phyloP scores from a whole-genome alignment of 2,888 invertebrate genomes.

The Lypha dubia region DNA sequence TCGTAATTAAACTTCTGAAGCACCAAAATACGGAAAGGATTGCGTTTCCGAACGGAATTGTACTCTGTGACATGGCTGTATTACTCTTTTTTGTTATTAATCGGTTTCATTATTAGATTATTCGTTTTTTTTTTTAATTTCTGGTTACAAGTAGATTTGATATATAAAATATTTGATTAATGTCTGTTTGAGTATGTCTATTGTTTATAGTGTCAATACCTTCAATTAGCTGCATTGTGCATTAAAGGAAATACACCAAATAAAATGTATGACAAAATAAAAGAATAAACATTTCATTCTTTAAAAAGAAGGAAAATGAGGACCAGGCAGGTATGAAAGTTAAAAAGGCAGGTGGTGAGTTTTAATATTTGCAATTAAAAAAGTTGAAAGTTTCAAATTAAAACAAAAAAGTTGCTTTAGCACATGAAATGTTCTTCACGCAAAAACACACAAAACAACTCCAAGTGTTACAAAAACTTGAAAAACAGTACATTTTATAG shows the following conservation, averaged over 20 bases:
- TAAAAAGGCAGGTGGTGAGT: slow-evolving; percentile 66
- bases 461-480: background rate
- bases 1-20: no score
- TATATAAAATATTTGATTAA: no score
- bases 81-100: no score
- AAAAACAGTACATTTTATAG: background rate
- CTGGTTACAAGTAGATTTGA: no score
- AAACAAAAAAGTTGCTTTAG: slow-evolving; percentile 13
- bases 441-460: background rate
- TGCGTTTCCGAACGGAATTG: no score
- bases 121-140: no score
- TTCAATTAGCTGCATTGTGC: background rate
- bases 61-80: no score
- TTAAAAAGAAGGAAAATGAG: slow-evolving; percentile 5
- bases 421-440: background rate
- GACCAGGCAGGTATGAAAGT: slow-evolving; percentile 36
- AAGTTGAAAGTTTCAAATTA: slow-evolving; percentile 25
- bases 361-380: slow-evolving; percentile 43
- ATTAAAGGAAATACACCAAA: slow-evolving; percentile 16
- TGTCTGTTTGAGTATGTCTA: no score
- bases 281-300: slow-evolving; percentile 5
- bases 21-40: no score
- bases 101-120: no score
- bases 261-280: slow-evolving; percentile 19
- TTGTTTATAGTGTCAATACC: background rate